phyloP scores from a whole-genome alignment of 30 jellyfish, hydroid and myxozoan genomes.

The Turritopsis rubra region DNA sequence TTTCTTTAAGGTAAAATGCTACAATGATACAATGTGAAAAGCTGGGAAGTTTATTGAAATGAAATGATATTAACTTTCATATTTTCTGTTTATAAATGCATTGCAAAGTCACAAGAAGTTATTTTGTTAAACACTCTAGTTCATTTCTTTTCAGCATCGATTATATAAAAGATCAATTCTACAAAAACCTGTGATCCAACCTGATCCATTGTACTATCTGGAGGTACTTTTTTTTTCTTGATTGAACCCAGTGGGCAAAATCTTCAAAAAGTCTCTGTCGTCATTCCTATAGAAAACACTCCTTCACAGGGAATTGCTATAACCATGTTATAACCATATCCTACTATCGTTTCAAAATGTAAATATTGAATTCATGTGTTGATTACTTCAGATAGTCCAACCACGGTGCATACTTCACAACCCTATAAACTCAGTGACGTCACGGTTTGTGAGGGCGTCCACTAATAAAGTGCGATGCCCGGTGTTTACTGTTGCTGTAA shows the following conservation, averaged over 20 bases:
- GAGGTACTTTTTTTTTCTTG: slow-evolving; percentile 47
- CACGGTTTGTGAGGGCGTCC: slow-evolving; percentile 89
- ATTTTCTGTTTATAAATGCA: no score
- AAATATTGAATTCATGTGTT: no score
- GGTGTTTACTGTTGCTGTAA: slow-evolving; percentile 72
- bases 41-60: no score
- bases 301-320: no score
- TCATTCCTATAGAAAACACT: no score
- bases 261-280: no score
- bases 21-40: no score
- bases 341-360: no score
- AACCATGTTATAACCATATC: no score
- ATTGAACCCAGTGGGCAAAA: no score
- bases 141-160: slow-evolving; percentile 52
- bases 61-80: no score
- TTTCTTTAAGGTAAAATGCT: no score
- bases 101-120: not conserved
- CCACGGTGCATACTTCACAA: slow-evolving; percentile 56
- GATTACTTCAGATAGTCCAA: slow-evolving; percentile 56
- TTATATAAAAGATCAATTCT: slow-evolving; percentile 55
- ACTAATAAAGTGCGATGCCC: slow-evolving; percentile 93
- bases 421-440: slow-evolving; percentile 74
- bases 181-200: slow-evolving; percentile 52
- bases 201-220: slow-evolving; percentile 63
- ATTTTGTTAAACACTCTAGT: not conserved